Conservation (phyloP, 1,140 invertebrate species). For the Tetraneura akinire region DNA sequence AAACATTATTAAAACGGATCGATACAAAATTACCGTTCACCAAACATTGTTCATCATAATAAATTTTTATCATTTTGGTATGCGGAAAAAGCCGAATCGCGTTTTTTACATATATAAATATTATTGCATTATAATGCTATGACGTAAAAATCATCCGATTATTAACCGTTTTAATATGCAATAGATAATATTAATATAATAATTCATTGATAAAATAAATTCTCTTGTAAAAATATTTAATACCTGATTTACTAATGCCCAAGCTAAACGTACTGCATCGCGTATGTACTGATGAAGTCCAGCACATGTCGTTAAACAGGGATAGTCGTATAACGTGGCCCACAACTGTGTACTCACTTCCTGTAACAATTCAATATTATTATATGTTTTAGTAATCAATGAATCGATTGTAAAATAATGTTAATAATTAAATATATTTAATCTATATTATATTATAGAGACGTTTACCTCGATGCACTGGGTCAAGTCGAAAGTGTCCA, state of each 20-base stretch:
- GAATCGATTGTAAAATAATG: too few relatives aligned
- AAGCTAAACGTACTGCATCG: conserved; percentile 69
- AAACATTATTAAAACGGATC: conserved; percentile 51
- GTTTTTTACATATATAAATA: too few relatives aligned
- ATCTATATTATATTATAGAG: too few relatives aligned
- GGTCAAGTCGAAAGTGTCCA: conserved; percentile 64
- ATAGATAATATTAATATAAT: too few relatives aligned
- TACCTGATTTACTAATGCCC: conserved; percentile 67
- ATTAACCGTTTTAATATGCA: too few relatives aligned
- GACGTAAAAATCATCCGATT: too few relatives aligned
- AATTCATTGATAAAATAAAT: too few relatives aligned
- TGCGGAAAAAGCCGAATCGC: too few relatives aligned
- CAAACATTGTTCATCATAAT: too few relatives aligned
- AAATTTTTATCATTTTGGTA: too few relatives aligned
- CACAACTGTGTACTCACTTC: conserved; percentile 69
- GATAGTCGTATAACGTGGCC: conserved; percentile 75
- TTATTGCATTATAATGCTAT: too few relatives aligned
- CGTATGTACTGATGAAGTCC: conserved; percentile 67
- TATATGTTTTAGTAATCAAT: background rate
- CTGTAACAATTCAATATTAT: conserved; percentile 58
- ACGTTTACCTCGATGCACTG: conserved; percentile 63
- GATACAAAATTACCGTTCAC: background rate
- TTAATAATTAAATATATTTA: too few relatives aligned
- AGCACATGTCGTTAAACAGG: conserved; percentile 67
- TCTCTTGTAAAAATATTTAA: conserved; percentile 53